Evolutionary conservation across 2,888 invertebrate genomes (phyloP), one percentile per base, ranked within the genome.

Genomic region (Horisme vitalbata): DNA sequence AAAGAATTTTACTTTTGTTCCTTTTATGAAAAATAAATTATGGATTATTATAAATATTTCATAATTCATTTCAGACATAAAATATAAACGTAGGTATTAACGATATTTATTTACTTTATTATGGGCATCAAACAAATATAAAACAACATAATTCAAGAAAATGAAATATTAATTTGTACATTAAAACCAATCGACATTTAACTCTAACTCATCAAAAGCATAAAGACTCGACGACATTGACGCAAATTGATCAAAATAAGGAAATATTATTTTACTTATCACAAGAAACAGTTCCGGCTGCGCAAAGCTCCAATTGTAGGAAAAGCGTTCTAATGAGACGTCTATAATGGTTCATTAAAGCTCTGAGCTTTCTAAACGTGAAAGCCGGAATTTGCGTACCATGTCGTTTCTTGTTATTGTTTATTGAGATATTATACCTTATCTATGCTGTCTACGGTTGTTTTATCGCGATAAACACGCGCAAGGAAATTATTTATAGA

Each of bases 301-400:
- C 23, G 24, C 38, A 23, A 15, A 24, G 11, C 23, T 39, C 12
- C 2, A 41, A 38, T 43, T 44, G 41, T 46, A 37, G 30, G 26
- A 45, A 39, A 35, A 39, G 30, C 34, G 24, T 20, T 34, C 12
- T 35, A 32, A 21, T 33, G 37, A 37, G 32, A 37, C 26, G 26
- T 27, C 28, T 26, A 32, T 45, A 45, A 43, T 37, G 45, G 26
- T 30, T 48, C 45, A 51, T 55, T 51, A 54, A 45, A 48, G 34
- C 15, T 35, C 50, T 41, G 38, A 39, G 46, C 53, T 54, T 57
- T 54, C 53, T 49, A 46, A 47, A 26, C 34, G 53, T 39, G 55
- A 52, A 52, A 50, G 50, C 45, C 21, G 30, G 38, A 34, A 49
- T 49, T 35, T 43, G 43, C 48, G 43, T 47, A 37, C 33, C 11